Evolutionary conservation across 2,797 vertebrate species (phyloP).

Genomic region (Macropus fuliginosus): DNA sequence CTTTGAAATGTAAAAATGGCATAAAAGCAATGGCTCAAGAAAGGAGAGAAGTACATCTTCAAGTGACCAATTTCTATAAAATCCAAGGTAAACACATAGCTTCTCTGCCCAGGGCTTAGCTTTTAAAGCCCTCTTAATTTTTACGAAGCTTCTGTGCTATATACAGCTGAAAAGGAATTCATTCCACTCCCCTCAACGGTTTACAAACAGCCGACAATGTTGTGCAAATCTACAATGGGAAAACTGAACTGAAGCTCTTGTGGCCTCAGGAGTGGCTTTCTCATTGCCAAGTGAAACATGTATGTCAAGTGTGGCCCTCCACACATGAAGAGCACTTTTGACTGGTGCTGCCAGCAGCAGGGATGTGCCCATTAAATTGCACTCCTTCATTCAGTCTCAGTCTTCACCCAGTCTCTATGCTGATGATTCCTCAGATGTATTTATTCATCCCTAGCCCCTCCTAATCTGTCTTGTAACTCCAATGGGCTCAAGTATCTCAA

Average conservation of each 20-base stretch:
- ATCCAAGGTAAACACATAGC: constrained; percentile 16
- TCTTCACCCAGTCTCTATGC: background rate
- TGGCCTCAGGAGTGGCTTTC: background rate
- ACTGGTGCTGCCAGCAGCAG: background rate
- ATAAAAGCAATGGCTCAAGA: constrained; percentile 20
- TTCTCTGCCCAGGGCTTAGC: background rate
- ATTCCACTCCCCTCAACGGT: background rate
- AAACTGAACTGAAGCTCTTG: constrained; percentile 25
- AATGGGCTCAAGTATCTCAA: background rate
- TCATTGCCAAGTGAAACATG: background rate
- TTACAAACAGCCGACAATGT: constrained; percentile 47
- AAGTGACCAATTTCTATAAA: background rate
- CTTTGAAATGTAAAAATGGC: constrained; percentile 12
- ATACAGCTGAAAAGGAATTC: background rate
- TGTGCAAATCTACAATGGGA: constrained; percentile 32
- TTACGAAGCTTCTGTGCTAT: background rate
- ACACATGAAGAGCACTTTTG: constrained; percentile 23
- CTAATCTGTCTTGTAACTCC: background rate
- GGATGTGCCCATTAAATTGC: constrained; percentile 8
- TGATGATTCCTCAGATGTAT: background rate
- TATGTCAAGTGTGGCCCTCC: background rate
- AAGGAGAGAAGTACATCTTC: constrained; percentile 21
- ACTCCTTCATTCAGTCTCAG: background rate
- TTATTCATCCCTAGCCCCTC: background rate
- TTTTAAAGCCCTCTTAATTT: constrained; percentile 4